A percentile compares a stretch with the other conserved stretches of the same genome.
Conservation (phyloP, 2,888 invertebrate species). For the Nysson spinosus region DNA sequence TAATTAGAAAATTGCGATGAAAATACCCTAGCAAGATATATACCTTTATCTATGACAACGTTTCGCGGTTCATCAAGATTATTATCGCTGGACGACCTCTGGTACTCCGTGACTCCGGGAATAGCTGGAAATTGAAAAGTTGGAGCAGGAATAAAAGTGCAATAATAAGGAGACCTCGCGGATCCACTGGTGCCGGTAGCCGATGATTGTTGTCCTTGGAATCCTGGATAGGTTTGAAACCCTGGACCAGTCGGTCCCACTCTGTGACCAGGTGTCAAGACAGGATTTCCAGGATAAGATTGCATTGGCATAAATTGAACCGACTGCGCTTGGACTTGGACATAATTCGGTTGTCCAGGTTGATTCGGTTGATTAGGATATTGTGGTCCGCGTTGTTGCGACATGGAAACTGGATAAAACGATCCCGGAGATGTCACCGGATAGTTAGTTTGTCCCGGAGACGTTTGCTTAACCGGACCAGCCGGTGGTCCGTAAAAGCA, state of each 20-base stretch:
- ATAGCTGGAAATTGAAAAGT: conserved; percentile 60
- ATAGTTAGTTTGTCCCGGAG: conserved; percentile 12
- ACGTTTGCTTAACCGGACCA: neutral
- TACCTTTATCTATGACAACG: no score
- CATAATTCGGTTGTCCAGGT: conserved; percentile 19
- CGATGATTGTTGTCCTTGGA: conserved; percentile 15
- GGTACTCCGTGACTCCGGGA: conserved; percentile 56
- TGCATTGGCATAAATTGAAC: conserved; percentile 35
- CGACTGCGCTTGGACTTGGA: conserved; percentile 38
- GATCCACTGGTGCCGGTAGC: neutral
- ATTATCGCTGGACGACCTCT: conserved; percentile 19
- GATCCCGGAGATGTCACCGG: conserved; percentile 35
- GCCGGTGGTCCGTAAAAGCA: conserved; percentile 52
- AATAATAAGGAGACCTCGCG: conserved; percentile 54
- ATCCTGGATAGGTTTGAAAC: conserved; percentile 13
- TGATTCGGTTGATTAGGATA: conserved; percentile 12
- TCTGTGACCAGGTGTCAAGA: neutral
- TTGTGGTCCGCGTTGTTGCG: conserved; percentile 9
- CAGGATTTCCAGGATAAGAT: neutral
- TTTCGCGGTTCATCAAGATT: neutral
- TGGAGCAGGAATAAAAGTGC: conserved; percentile 63
- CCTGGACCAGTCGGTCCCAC: conserved; percentile 44
- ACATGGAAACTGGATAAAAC: conserved; percentile 8
- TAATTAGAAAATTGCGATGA: neutral
- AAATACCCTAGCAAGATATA: no score